Evolutionary conservation across 2,797 vertebrate species (phyloP), one percentile per base, ranked within the genome.

Genomic region (Denticeps clupeoides): DNA sequence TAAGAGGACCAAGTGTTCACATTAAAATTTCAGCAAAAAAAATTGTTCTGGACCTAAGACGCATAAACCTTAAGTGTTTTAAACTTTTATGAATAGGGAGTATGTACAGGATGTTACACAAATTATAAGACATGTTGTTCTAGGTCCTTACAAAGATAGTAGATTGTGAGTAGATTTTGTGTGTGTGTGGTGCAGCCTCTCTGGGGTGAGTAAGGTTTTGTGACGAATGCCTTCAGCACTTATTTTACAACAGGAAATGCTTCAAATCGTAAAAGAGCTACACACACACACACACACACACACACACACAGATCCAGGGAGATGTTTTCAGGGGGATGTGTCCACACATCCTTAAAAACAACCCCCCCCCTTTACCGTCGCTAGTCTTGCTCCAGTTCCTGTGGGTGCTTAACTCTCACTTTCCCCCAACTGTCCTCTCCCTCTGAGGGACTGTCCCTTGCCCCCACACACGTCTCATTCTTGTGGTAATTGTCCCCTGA

Each of bases 171-270:
- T n/a, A n/a, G 25, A 27, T 27, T 8, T 9, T 42, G 23, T 42
- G 19, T 23, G 19, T 23, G 26, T 10, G 23, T n/a, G 28, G 45
- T 3, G 22, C 27, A 28, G 13, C 23, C 15, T 19, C 6, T 32
- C 15, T 8, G 6, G 27, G 61, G 62, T 67, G 69, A 72, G 71
- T 72, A 58, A 53, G 35, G 15, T 63, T 71, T 60, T 59, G 62
- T 43, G 1, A 60, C 69, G 71, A 63, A 62, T 71, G 73, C 66
- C 67, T 60, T 66, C 32, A 54, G 56, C 49, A 55, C 60, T 65
- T 76, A 65, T n/a, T 82, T 81, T 80, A 78, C 74, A 74, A 68
- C 77, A 79, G 77, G 79, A 84, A 81, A 75, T 72, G 70, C 75
- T 54, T 15, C 41, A 66, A 66, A 64, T 80, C 68, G 68, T 79